Evolutionary conservation across 2,113 vertebrate species (phyloP).

Genomic region (Hemicordylus capensis): DNA sequence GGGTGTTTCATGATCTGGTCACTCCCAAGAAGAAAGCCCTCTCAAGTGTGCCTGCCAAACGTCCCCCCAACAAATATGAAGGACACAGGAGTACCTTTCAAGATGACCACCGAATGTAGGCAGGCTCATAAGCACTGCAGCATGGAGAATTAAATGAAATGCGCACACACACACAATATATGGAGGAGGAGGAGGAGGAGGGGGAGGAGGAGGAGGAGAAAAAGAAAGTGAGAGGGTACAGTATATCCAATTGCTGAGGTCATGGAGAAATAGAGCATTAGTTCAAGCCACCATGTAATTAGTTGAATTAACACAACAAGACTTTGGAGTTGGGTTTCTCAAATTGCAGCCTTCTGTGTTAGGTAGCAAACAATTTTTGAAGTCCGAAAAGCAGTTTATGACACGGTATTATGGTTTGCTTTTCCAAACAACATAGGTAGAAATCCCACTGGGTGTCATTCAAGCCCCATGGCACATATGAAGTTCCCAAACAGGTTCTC

Average conservation of each 20-base stretch:
- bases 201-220: background rate
- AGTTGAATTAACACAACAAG: background rate
- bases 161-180: too few species aligned
- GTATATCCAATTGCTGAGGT: background rate
- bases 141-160: background rate
- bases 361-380: too few species aligned
- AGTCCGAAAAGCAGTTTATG: background rate
- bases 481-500: too few species aligned
- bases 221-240: background rate
- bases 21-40: too few species aligned
- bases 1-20: too few species aligned
- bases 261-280: background rate
- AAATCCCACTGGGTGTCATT: background rate
- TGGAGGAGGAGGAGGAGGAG: background rate
- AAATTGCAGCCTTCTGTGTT: background rate
- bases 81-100: too few species aligned
- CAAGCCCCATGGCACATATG: too few species aligned
- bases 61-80: too few species aligned
- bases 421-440: background rate
- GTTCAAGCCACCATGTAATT: too few species aligned
- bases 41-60: too few species aligned
- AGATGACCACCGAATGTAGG: background rate
- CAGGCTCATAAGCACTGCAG: background rate
- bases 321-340: background rate
- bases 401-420: background rate